Evolutionary conservation across 2,113 vertebrate species (phyloP), one percentile per base, ranked within the genome.

Genomic region (Corythaeola cristata): DNA sequence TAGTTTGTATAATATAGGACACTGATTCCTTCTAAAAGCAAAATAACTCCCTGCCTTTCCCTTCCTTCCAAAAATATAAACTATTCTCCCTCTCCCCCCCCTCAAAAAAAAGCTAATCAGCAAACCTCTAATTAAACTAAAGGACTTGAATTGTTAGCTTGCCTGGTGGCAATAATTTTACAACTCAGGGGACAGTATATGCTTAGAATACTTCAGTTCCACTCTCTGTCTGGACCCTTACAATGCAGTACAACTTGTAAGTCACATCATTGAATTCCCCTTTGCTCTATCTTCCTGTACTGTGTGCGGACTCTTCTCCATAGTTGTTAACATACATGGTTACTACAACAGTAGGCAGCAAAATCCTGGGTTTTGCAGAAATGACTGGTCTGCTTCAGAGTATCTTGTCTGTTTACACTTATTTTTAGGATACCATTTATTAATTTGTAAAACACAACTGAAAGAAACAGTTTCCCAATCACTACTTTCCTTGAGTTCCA

Each of bases 1-100:
- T 58, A 86, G 55, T 77, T 89, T 2, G 0, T 55, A 67, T 52
- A 85, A 76, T 81, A 83, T 2, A 90, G 85, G 83, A 71, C 49
- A 90, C 74, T 75, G 74, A 58, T 55, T 87, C 72, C 79, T 81
- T 86, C 45, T 50, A 92, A 84, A 95, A 78, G 52, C 68, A 90
- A 95, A 93, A 47, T 92, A 93, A 92, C 68, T 92, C 58, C 62
- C 45, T 96, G 82, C 53, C 55, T 80, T 79, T 62, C 63, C 20
- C 22, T 91, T 84, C 72, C 59, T 91, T 90, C 37, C 50, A 86
- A 92, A 94, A 93, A 91, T 44, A 76, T 32, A 93, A 93, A 85
- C 45, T 55, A 74, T 50, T 27, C 32, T 67, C 21, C 58, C 23
- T 64, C 28, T 45, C 21, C 14, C 20, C 47, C 12, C 12, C 11